Base-by-base conservation (phyloP, 2,797 vertebrate species). In the Todus mexicanus region DNA sequence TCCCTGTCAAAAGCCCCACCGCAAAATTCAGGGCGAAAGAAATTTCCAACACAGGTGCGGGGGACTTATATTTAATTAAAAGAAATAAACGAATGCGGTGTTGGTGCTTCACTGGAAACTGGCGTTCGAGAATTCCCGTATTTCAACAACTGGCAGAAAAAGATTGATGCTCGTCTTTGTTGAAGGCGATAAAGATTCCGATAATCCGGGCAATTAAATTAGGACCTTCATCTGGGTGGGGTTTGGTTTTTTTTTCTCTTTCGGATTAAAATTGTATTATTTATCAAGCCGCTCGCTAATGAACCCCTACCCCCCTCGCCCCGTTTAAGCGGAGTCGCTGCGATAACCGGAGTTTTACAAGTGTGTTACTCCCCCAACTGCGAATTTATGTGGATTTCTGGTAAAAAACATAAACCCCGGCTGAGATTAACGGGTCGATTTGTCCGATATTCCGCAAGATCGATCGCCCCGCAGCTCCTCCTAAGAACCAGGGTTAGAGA, bases 181-280 rank as follows among this genome's bases (percentile, higher is more conserved):
- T 51, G 6, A 26, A 60, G 4, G 2, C 27, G 10, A 27, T 31
- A 12, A 54, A 54, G 45, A 26, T 15, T 5, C 26, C 10, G 38
- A 47, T 48, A 66, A 76, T 70, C 54, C 11, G 0, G 4, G 45
- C 22, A 9, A 54, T 50, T 29, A 42, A 71, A 63, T 15, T 12
- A 22, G 33, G n/a, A 35, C 10, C 27, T 12, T 60, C 25, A 1
- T 12, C 9, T 0, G 20, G 11, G 19, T 3, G n/a, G n/a, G n/a
- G n/a, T n/a, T n/a, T n/a, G n/a, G n/a, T n/a, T n/a, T n/a, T n/a
- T n/a, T 43, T 66, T 73, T 61, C 85, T 66, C 48, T 53, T 77
- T 84, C 60, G 75, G n/a, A 85, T 74, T 84, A 11, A 19, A 35
- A 40, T 61, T 54, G 60, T 29, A 12, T 35, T 15, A 53, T 59